These are phyloP conservation scores for Drosophila mimetica DNA, from an alignment of 2,888 invertebrate genomes.

Conservation along the genomic window DNA sequence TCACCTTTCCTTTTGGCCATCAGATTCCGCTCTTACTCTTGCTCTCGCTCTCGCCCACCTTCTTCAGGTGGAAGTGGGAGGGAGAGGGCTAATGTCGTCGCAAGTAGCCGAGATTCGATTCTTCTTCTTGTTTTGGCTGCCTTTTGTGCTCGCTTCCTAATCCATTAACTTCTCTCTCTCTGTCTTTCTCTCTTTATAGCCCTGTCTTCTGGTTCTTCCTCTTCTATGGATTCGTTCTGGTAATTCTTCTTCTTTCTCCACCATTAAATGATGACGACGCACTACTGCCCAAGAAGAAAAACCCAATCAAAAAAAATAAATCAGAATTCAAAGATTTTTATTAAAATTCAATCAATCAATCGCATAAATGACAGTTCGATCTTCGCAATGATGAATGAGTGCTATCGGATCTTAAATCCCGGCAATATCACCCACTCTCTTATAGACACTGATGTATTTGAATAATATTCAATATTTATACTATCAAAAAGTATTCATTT, in stretches of 20 bases:
- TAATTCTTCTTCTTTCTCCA: conserved; percentile 8
- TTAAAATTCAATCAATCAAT: conserved; percentile 45
- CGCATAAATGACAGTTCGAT: conserved; percentile 29
- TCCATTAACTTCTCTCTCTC: conserved; percentile 48
- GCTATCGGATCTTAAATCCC: conserved; percentile 2
- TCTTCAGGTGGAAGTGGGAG: conserved; percentile 14
- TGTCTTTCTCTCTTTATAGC: neutral
- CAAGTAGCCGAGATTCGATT: conserved; percentile 28
- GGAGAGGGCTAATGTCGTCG: conserved; percentile 32
- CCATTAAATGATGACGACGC: conserved; percentile 44
- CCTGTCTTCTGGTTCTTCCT: conserved; percentile 4
- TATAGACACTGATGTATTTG: too few species aligned
- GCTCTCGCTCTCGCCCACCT: neutral
- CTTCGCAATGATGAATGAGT: conserved; percentile 35
- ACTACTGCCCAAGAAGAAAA: conserved; percentile 13
- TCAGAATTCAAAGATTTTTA: conserved; percentile 32
- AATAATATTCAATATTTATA: too few species aligned
- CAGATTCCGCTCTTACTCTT: conserved; percentile 32
- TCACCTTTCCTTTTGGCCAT: conserved; percentile 71
- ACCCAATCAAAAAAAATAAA: conserved; percentile 16
- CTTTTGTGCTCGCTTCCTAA: conserved; percentile 54
- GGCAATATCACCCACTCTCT: conserved; percentile 10
- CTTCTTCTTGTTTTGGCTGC: conserved; percentile 36
- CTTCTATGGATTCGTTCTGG: conserved; percentile 16
- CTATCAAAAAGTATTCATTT: too few species aligned